Percentiles rank a stretch among this genome's conserved stretches.
Evolutionary conservation across 2,797 vertebrate genomes (phyloP).

Genomic region (Fistularia commersonii): DNA sequence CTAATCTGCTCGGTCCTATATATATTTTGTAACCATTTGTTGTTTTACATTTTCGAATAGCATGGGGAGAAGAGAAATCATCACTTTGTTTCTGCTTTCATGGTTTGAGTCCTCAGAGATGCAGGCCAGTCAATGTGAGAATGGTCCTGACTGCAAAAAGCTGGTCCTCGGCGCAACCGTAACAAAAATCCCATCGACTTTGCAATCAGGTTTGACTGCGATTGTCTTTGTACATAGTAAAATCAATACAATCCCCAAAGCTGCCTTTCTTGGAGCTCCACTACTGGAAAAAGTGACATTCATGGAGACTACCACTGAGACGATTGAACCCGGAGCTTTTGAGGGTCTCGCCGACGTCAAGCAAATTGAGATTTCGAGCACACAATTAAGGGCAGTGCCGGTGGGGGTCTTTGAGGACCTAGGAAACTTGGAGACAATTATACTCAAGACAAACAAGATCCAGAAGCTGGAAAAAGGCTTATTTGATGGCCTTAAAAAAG

Average conservation of each 20-base stretch:
- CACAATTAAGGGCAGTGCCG: slow-evolving; percentile 52
- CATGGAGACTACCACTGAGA: slow-evolving; percentile 52
- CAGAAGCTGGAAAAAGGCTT: slow-evolving; percentile 65
- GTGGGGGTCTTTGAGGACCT: slow-evolving; percentile 72
- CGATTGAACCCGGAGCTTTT: slow-evolving; percentile 77
- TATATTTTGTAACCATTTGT: neutral
- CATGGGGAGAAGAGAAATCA: slow-evolving; percentile 33
- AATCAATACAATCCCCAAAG: slow-evolving; percentile 64
- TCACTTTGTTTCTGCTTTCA: slow-evolving; percentile 46
- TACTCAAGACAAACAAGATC: slow-evolving; percentile 70
- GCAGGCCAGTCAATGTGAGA: slow-evolving; percentile 2
- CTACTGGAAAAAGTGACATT: slow-evolving; percentile 72
- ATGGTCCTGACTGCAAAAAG: slow-evolving; percentile 4
- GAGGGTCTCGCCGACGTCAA: slow-evolving; percentile 65
- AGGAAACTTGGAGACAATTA: slow-evolving; percentile 62
- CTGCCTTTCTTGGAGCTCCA: slow-evolving; percentile 68
- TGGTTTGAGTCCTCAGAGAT: slow-evolving; percentile 30
- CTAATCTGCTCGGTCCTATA: neutral
- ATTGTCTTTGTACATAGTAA: slow-evolving; percentile 71
- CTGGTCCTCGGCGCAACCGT: slow-evolving; percentile 44
- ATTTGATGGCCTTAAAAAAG: slow-evolving; percentile 67
- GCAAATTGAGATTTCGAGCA: slow-evolving; percentile 69
- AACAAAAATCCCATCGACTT: slow-evolving; percentile 60
- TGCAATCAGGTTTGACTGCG: slow-evolving; percentile 55
- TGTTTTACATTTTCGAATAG: slow-evolving; percentile 27